Evolutionary conservation across 2,888 invertebrate genomes (phyloP).

Genomic region (Ectropis crepuscularia): DNA sequence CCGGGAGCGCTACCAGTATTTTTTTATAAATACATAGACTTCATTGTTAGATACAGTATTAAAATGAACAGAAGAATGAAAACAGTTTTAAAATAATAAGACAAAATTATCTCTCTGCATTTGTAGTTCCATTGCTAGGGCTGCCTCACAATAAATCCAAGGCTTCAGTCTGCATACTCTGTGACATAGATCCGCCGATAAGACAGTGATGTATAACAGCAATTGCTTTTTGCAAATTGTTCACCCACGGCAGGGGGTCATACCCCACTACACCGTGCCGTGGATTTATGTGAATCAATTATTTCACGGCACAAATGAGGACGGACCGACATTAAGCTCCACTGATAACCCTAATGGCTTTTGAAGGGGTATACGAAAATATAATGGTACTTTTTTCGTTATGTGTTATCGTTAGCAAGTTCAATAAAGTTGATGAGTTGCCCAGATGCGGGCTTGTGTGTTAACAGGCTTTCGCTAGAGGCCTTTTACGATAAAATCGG

Average conservation of each 20-base stretch:
- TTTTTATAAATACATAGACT: too few relatives aligned
- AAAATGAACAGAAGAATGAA: too few relatives aligned
- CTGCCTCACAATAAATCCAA: slow-evolving; percentile 18
- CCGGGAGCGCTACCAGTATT: too few relatives aligned
- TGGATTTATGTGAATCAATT: slow-evolving; percentile 70
- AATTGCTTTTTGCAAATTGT: slow-evolving; percentile 80
- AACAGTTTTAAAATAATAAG: too few relatives aligned
- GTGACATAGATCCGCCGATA: slow-evolving; percentile 67
- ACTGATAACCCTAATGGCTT: slow-evolving; percentile 40
- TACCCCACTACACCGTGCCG: slow-evolving; percentile 29
- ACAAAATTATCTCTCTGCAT: too few relatives aligned
- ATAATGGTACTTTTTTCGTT: slow-evolving; percentile 31
- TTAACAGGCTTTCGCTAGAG: background rate
- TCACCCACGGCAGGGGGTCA: slow-evolving; percentile 51
- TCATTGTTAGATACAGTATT: too few relatives aligned
- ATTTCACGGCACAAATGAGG: slow-evolving; percentile 59
- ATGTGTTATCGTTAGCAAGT: slow-evolving; percentile 30
- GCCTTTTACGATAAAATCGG: background rate
- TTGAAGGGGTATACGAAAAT: slow-evolving; percentile 33
- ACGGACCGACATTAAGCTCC: slow-evolving; percentile 46
- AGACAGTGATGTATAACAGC: slow-evolving; percentile 75
- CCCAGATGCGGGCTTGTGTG: slow-evolving; percentile 9
- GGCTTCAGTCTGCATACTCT: slow-evolving; percentile 41
- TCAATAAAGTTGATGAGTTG: slow-evolving; percentile 30
- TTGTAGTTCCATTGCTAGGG: slow-evolving; percentile 5